Evolutionary conservation across 30 jellyfish, hydroid and myxozoan genomes (phyloP).

Genomic region (Aurelia sp.): DNA sequence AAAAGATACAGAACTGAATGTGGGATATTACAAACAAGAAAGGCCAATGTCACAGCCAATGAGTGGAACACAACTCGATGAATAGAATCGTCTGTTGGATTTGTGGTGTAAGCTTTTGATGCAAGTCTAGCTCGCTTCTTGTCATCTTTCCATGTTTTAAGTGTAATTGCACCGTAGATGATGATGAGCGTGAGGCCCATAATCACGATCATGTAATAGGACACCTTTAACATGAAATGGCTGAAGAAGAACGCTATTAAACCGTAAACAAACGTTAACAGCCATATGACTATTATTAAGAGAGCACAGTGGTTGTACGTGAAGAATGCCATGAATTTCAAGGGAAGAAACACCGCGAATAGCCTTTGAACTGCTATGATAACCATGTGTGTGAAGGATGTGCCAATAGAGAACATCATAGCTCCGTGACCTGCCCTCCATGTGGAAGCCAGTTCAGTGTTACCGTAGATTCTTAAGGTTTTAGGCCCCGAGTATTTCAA

Average conservation of each 20-base stretch:
- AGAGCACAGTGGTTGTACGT: constrained; percentile 1
- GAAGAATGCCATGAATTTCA: constrained; percentile 13
- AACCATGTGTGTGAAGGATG: constrained; percentile 17
- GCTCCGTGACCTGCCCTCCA: constrained; percentile 40
- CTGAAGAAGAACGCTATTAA: constrained; percentile 6
- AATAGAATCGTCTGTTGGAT: neutral
- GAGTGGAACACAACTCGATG: neutral
- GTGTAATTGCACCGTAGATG: constrained; percentile 17
- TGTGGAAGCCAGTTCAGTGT: neutral
- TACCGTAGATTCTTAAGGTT: neutral
- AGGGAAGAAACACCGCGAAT: constrained; percentile 27
- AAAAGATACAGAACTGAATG: constrained; percentile 23
- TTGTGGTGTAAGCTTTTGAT: too few species aligned
- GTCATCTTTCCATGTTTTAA: constrained; percentile 14
- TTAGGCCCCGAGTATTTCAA: constrained; percentile 8
- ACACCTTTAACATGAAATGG: neutral
- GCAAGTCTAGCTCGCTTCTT: neutral
- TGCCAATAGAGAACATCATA: constrained; percentile 15
- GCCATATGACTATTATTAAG: neutral
- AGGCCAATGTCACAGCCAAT: constrained; percentile 28
- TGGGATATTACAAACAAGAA: constrained; percentile 14
- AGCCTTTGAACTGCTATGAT: constrained; percentile 38
- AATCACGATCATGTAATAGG: neutral
- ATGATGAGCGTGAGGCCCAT: neutral
- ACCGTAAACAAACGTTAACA: constrained; percentile 9